These are phyloP conservation scores for Arbacia lixula DNA, from an alignment of 53 echinoderm and acorn worm species.

Conservation along the genomic window DNA sequence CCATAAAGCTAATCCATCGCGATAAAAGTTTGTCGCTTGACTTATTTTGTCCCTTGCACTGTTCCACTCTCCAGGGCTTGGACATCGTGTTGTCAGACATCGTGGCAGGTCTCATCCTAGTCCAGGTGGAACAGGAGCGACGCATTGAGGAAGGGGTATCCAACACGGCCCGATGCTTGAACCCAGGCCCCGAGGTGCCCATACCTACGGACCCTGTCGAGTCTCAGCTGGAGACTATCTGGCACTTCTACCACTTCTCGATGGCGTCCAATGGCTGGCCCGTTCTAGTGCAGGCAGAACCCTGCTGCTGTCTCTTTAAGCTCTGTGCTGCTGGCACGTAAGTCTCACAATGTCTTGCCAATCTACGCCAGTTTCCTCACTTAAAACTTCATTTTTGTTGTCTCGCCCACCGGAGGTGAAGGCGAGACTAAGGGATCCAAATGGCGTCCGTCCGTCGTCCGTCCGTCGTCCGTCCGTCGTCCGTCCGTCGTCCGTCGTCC, in stretches of 20 bases:
- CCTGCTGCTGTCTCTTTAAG: constrained; percentile 81
- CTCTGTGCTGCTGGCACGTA: constrained; percentile 75
- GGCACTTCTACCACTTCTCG: constrained; percentile 80
- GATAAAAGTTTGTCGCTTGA: not conserved
- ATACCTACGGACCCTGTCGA: constrained; percentile 51
- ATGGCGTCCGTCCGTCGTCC: no score
- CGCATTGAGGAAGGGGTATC: constrained; percentile 60
- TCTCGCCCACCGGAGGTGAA: no score
- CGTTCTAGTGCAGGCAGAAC: constrained; percentile 62
- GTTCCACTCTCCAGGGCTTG: constrained; percentile 63
- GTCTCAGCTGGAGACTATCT: constrained; percentile 57
- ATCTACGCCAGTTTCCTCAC: not conserved
- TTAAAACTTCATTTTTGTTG: no score
- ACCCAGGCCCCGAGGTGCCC: constrained; percentile 46
- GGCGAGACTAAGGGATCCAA: no score
- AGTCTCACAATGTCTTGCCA: constrained; percentile 2
- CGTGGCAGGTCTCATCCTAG: constrained; percentile 87
- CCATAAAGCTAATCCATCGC: no score
- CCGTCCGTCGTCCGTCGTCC: no score
- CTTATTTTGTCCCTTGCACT: not conserved
- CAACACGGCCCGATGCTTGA: not conserved
- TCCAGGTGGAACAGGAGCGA: constrained; percentile 88
- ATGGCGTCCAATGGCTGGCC: constrained; percentile 85
- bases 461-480: no score
- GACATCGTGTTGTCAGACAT: constrained; percentile 94